phyloP scores from a whole-genome alignment of 1,140 invertebrate genomes.

The Ceratina calcarata region DNA sequence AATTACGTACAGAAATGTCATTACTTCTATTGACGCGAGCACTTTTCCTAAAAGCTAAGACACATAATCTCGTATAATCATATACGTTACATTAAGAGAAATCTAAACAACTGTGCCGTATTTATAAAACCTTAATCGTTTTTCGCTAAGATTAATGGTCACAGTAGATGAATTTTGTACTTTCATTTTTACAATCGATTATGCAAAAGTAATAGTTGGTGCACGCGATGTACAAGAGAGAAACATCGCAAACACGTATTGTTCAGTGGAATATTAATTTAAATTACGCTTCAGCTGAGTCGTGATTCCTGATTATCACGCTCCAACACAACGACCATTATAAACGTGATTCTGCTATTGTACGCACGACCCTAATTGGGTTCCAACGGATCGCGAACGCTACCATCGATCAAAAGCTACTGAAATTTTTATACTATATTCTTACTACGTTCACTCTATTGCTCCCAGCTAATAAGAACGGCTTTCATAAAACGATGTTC shows the following conservation, averaged over 20 bases:
- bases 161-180: no score
- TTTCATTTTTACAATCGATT: background rate
- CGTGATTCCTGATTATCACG: constrained; percentile 21
- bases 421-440: constrained; percentile 4
- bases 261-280: constrained; percentile 12
- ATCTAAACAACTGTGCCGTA: background rate
- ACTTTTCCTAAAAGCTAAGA: background rate
- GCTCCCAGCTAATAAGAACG: background rate
- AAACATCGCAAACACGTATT: background rate
- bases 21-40: background rate
- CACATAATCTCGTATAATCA: background rate
- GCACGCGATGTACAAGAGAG: background rate
- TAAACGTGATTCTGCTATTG: constrained; percentile 32
- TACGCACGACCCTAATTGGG: constrained; percentile 14
- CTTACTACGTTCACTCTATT: background rate
- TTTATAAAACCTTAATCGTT: no score
- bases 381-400: constrained; percentile 15
- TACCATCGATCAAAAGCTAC: constrained; percentile 30
- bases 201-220: background rate
- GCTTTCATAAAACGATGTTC: background rate
- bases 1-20: background rate
- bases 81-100: background rate
- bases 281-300: constrained; percentile 25
- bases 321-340: constrained; percentile 7
- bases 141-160: no score